These are phyloP conservation scores for Cricetomys ansorgei DNA, from an alignment of 2,113 vertebrate species.

Conservation along the genomic window DNA sequence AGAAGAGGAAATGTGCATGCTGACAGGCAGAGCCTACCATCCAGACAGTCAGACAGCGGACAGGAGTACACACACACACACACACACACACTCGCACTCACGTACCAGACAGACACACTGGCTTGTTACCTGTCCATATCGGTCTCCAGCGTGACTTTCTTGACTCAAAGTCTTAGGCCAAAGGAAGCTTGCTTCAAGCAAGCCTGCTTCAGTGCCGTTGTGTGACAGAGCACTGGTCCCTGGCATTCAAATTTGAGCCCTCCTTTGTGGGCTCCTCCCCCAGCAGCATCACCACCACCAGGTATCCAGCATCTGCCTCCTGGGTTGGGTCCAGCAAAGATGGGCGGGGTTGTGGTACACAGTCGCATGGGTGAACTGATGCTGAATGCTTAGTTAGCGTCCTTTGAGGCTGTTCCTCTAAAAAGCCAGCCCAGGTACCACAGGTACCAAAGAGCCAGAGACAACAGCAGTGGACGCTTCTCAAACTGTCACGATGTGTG, in stretches of 20 bases:
- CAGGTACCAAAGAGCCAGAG: not conserved
- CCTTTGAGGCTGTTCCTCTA: not conserved
- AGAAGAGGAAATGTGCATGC: not conserved
- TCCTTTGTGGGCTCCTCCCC: slow-evolving; percentile 64
- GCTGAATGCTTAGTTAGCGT: not conserved
- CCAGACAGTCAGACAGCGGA: not conserved
- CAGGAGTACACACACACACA: not conserved
- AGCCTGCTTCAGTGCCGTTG: slow-evolving; percentile 46
- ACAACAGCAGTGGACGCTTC: not conserved
- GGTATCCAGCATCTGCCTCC: slow-evolving; percentile 57
- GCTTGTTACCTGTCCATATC: slow-evolving; percentile 80
- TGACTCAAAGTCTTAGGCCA: slow-evolving; percentile 28
- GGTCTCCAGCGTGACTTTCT: slow-evolving; percentile 59
- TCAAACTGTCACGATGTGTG: not conserved
- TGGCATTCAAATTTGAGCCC: slow-evolving; percentile 79
- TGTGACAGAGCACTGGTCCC: slow-evolving; percentile 37
- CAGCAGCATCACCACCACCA: not conserved
- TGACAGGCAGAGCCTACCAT: not conserved
- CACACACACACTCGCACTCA: not conserved
- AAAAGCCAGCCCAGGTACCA: not conserved
- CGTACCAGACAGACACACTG: not conserved
- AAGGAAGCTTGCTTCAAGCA: slow-evolving; percentile 35
- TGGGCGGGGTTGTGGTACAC: slow-evolving; percentile 36
- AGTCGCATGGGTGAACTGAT: not conserved
- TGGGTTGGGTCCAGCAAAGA: slow-evolving; percentile 54